These are phyloP conservation scores for Acrossocheilus wenchowensis DNA, from an alignment of 2,797 vertebrate genomes.

Conservation along the genomic window DNA sequence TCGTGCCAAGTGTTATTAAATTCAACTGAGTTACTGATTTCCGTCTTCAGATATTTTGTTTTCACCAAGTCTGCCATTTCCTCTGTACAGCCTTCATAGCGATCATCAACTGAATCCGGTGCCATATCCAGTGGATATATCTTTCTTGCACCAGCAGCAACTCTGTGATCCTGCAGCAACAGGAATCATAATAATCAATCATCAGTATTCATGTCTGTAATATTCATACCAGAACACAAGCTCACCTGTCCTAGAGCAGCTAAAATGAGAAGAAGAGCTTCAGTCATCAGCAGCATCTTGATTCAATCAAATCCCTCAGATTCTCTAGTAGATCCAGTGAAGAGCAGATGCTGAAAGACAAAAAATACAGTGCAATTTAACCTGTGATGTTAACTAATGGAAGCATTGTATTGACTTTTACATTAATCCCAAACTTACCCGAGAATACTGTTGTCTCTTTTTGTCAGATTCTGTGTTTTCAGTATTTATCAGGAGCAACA, in stretches of 20 bases:
- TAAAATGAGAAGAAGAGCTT: not conserved
- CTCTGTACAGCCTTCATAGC: not conserved
- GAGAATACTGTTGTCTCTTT: not conserved
- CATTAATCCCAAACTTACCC: not conserved
- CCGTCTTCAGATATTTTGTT: not conserved
- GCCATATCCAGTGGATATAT: not conserved
- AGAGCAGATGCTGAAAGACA: not conserved
- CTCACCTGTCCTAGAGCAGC: too few relatives aligned
- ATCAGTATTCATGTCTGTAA: not conserved
- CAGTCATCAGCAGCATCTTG: constrained; percentile 9
- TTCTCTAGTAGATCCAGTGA: not conserved
- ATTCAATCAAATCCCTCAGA: not conserved
- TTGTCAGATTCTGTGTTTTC: not conserved
- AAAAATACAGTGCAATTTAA: not conserved
- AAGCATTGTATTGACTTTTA: not conserved
- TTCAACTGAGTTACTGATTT: not conserved
- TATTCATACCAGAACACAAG: too few relatives aligned
- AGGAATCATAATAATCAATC: constrained; percentile 3
- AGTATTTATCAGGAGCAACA: not conserved
- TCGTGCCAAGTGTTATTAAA: not conserved
- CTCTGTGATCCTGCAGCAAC: constrained; percentile 4
- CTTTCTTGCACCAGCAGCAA: not conserved
- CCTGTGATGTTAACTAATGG: not conserved
- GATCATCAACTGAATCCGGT: not conserved
- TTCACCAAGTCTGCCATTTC: not conserved